Evolutionary conservation across 2,797 vertebrate species (phyloP), one percentile per base, ranked within the genome.

Genomic region (Chrysocyon brachyurus): DNA sequence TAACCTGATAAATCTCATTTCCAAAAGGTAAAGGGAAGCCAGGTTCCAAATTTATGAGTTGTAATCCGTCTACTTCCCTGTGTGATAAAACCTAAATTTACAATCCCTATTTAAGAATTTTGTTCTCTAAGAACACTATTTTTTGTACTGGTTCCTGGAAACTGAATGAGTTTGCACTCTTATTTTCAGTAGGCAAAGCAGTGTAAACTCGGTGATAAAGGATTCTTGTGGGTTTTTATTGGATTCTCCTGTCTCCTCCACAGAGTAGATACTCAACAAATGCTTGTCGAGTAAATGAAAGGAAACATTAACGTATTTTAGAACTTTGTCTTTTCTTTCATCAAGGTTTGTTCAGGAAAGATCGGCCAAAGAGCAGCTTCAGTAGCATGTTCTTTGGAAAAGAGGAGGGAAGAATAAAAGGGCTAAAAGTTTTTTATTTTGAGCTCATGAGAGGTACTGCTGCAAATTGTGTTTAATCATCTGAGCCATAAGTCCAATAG

Each of bases 231-330:
- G 83, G 63, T 89, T 96, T 97, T 90, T 66, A 84, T 95, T 95
- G 64, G 28, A 77, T 89, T 96, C 36, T 85, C 16, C 56, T 81
- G 8, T 89, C 40, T 93, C 52, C 54, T 96, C 73, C 36, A 91
- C 57, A 92, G 85, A 92, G 6, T 78, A 91, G 40, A 85, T 85
- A 61, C 17, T 94, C 78, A 94, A 64, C 59, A 92, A 81, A 86
- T 86, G 57, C 82, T 93, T 93, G 40, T 90, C 95, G 24, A 95
- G 5, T 92, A 88, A 96, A 81, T 91, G 82, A 77, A 95, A 94
- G 24, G 94, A 97, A 91, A 92, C 46, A 40, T 52, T 81, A 79
- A 87, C 90, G 85, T 94, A 96, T 95, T 96, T 95, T 54, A 94
- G 52, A 94, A 66, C 31, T 73, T 95, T 96, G 73, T 57, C 70